Conservation (phyloP, 1,140 invertebrate genomes). For the Kradibia gibbosae region DNA sequence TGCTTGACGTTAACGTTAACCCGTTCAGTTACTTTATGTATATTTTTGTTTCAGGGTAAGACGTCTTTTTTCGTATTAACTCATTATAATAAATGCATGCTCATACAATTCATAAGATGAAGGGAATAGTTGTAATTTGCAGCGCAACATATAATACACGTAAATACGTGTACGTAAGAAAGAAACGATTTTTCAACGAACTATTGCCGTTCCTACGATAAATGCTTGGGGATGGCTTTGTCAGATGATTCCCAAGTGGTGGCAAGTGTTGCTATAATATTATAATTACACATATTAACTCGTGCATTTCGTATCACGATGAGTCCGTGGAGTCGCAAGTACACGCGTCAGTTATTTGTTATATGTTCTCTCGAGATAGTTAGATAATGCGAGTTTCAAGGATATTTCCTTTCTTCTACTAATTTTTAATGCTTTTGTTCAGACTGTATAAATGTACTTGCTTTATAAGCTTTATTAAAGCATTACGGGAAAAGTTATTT, state of each 20-base stretch:
- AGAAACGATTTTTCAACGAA: conserved; percentile 21
- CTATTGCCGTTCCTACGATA: neutral
- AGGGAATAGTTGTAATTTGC: neutral
- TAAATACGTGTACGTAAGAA: neutral
- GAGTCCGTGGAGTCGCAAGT: neutral
- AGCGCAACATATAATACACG: neutral
- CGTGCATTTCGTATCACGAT: neutral
- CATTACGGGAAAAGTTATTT: too few relatives aligned
- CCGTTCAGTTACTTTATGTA: neutral
- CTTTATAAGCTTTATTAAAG: too few relatives aligned
- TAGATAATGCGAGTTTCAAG: neutral
- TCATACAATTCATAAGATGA: neutral
- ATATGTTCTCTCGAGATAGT: neutral
- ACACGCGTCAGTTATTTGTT: conserved; percentile 1
- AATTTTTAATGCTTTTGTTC: too few relatives aligned
- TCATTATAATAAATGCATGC: neutral
- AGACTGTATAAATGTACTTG: too few relatives aligned
- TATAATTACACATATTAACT: neutral
- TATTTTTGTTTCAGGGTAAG: neutral
- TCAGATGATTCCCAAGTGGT: neutral
- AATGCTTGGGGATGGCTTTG: neutral
- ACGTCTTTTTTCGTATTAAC: neutral
- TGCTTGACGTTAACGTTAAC: neutral
- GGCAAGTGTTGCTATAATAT: neutral
- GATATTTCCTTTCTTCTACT: neutral